Evolutionary conservation across 64 coral and sea anemone genomes (phyloP).

Genomic region (Hydrozoanthus tunicans): DNA sequence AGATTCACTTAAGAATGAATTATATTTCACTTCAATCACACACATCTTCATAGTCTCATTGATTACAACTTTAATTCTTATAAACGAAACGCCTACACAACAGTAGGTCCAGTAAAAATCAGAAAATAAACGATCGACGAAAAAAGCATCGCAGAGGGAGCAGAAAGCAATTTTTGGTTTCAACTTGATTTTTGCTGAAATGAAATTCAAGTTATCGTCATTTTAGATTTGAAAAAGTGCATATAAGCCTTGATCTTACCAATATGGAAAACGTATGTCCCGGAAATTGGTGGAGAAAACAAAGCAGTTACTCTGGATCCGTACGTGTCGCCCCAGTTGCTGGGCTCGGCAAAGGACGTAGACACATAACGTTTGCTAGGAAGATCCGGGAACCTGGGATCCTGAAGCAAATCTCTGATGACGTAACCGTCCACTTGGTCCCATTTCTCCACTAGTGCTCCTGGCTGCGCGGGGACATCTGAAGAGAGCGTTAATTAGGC

Average conservation of each 20-base stretch:
- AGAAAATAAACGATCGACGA: too few relatives aligned
- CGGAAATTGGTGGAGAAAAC: conserved; percentile 61
- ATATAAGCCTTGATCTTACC: not conserved
- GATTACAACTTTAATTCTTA: too few relatives aligned
- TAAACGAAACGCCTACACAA: too few relatives aligned
- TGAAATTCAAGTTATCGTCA: too few relatives aligned
- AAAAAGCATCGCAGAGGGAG: too few relatives aligned
- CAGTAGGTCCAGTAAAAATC: too few relatives aligned
- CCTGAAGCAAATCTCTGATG: conserved; percentile 45
- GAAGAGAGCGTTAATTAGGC: not conserved
- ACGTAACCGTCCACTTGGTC: conserved; percentile 71
- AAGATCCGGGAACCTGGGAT: conserved; percentile 66
- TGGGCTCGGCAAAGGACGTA: conserved; percentile 69
- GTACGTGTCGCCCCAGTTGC: conserved; percentile 85
- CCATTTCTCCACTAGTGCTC: conserved; percentile 91
- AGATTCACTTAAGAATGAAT: too few relatives aligned
- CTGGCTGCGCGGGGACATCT: conserved; percentile 14
- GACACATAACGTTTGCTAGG: conserved; percentile 42
- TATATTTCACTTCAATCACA: too few relatives aligned
- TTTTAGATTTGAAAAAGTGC: too few relatives aligned
- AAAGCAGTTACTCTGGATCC: conserved; percentile 70
- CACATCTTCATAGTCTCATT: too few relatives aligned
- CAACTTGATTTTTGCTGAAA: too few relatives aligned
- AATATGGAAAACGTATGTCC: conserved; percentile 29
- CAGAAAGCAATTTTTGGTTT: too few relatives aligned